Evolutionary conservation across 2,888 invertebrate genomes (phyloP).

Genomic region (Torymus texanus): DNA sequence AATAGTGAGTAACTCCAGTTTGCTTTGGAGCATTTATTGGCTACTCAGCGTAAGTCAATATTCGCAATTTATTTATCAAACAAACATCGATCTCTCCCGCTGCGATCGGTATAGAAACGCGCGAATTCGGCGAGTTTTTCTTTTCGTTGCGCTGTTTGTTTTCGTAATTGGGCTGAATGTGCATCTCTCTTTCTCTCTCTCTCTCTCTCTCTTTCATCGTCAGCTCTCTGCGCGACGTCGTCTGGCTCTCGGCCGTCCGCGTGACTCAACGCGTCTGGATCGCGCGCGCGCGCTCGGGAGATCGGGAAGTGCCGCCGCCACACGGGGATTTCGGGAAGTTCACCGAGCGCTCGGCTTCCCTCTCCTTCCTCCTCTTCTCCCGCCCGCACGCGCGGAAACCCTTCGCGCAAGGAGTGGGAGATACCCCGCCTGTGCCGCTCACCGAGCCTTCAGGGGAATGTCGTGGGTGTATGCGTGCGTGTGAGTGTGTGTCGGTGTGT

Average conservation of each 20-base stretch:
- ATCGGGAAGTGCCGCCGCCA: conserved; percentile 71
- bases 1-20: conserved; percentile 1
- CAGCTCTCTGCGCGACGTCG: not conserved
- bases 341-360: conserved; percentile 64
- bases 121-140: conserved; percentile 8
- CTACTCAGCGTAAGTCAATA: conserved; percentile 57
- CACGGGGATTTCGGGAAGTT: conserved; percentile 72
- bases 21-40: conserved; percentile 49
- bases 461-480: conserved; percentile 39
- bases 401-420: conserved; percentile 55
- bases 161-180: conserved; percentile 50
- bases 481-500: not conserved
- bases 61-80: conserved; percentile 42
- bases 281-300: conserved; percentile 57
- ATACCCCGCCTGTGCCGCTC: conserved; percentile 54
- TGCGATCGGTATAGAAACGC: not conserved
- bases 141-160: conserved; percentile 48
- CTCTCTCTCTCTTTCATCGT: conserved; percentile 45
- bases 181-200: conserved; percentile 41
- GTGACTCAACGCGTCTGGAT: conserved; percentile 69
- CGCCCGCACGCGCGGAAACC: conserved; percentile 39
- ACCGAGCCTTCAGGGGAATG: conserved; percentile 52
- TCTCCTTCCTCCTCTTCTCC: conserved; percentile 14
- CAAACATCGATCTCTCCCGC: conserved; percentile 21
- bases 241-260: conserved; percentile 58